Evolutionary conservation across 2,797 vertebrate genomes (phyloP).

Genomic region (Mormyrus hasselquistii): DNA sequence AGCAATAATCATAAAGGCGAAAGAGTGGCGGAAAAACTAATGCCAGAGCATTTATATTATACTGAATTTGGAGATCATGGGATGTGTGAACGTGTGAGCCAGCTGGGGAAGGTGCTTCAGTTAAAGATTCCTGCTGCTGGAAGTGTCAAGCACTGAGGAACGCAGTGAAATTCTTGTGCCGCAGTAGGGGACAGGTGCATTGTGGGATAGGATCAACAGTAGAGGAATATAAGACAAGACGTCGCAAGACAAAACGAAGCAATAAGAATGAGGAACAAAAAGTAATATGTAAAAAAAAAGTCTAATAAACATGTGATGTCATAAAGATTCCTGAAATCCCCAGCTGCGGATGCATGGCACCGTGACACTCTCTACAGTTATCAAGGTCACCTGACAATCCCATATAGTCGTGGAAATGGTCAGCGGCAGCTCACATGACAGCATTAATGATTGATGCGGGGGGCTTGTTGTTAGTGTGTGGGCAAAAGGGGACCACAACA

Average conservation of each 20-base stretch:
- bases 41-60: background rate
- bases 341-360: slow-evolving; percentile 43
- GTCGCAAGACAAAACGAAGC: background rate
- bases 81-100: background rate
- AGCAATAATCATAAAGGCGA: background rate
- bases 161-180: background rate
- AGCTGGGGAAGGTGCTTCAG: background rate
- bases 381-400: background rate
- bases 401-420: background rate
- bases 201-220: background rate
- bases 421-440: slow-evolving; percentile 7
- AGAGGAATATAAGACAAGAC: background rate
- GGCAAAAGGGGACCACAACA: background rate
- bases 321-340: slow-evolving; percentile 27
- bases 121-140: background rate
- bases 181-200: background rate
- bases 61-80: background rate
- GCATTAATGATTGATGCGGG: background rate
- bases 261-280: background rate
- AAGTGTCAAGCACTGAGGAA: background rate
- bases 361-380: background rate
- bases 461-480: background rate
- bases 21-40: background rate
- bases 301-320: background rate
- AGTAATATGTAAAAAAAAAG: background rate